Evolutionary conservation across 2,113 vertebrate genomes (phyloP), one percentile per base, ranked within the genome.

Genomic region (Neogobius melanostomus): DNA sequence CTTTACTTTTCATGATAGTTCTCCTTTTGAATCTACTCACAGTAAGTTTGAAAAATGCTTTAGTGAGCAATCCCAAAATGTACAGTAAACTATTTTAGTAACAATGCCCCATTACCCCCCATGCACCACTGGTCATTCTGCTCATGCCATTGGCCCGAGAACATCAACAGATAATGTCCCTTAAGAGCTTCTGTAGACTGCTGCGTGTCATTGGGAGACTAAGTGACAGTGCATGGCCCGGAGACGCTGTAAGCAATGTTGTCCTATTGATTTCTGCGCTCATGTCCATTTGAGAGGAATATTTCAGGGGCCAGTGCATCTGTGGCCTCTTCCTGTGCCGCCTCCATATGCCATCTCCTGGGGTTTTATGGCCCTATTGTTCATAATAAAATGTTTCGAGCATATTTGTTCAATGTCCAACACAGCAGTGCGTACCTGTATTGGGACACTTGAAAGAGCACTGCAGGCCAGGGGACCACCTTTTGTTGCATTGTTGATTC

Each of bases 81-180:
- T 36, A 47, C 7, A 47, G 46, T 47, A 47, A 47, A 47, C 10
- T 7, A 47, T 47, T 11, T 47, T 7, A 47, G 28, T 36, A 21
- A 21, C 21, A 21, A 21, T 5, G 28, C 28, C 28, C 28, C 28
- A 36, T 36, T 36, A 36, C 28, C 28, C 28, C 28, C 28, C 28
- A 36, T 36, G 28, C 28, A 36, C 28, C 28, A 69, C 66, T 80
- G 72, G 65, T 72, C 72, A 68, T 80, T 76, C 73, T 61, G 47
- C 51, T 16, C 64, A 61, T 72, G 59, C 69, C 68, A 66, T 49
- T 36, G 64, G 72, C 60, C 48, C 65, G 68, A 68, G 62, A 80
- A 61, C 71, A 76, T 52, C 51, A 72, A 36, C 28, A 60, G 67
- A 69, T 69, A 59, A 71, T 68, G 69, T 21, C 11, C 60, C 67